Evolutionary conservation across 2,888 invertebrate species (phyloP).

Genomic region (Pyralis farinalis): DNA sequence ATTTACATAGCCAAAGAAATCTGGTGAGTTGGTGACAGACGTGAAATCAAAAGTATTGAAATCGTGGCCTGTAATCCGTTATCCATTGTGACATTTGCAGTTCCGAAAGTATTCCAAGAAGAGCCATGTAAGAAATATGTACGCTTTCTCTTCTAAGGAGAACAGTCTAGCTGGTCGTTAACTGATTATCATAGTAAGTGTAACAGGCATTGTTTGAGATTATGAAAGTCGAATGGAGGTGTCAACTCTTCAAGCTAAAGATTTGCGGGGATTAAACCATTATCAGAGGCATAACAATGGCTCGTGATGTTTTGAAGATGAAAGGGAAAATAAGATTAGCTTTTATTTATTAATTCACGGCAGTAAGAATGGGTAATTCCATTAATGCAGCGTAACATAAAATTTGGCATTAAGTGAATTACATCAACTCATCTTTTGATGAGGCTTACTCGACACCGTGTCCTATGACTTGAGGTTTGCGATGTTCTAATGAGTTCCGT

Average conservation of each 20-base stretch:
- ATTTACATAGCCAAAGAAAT: constrained; percentile 19
- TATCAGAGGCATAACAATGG: constrained; percentile 24
- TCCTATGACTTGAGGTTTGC: constrained; percentile 14
- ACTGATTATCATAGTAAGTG: constrained; percentile 72
- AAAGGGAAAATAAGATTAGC: constrained; percentile 26
- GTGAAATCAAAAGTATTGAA: constrained; percentile 58
- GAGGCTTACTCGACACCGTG: constrained; percentile 1
- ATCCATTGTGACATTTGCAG: constrained; percentile 71
- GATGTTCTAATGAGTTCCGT: constrained; percentile 48
- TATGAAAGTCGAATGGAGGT: constrained; percentile 51
- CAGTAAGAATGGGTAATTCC: constrained; percentile 11
- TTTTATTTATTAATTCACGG: constrained; percentile 16
- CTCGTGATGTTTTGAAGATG: constrained; percentile 16
- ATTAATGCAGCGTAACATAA: constrained; percentile 9
- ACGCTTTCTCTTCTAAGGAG: constrained; percentile 70
- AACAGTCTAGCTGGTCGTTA: constrained; percentile 61
- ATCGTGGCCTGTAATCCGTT: constrained; percentile 52
- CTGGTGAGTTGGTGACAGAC: constrained; percentile 31
- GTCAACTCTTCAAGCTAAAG: constrained; percentile 21
- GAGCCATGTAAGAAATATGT: constrained; percentile 49
- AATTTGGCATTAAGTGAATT: constrained; percentile 1
- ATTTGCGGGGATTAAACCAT: constrained; percentile 21
- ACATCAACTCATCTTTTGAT: neutral
- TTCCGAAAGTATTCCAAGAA: constrained; percentile 71
- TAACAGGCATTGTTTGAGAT: constrained; percentile 59